These are phyloP conservation scores for Pelobates fuscus DNA, from an alignment of 2,113 vertebrate species.

Conservation along the genomic window DNA sequence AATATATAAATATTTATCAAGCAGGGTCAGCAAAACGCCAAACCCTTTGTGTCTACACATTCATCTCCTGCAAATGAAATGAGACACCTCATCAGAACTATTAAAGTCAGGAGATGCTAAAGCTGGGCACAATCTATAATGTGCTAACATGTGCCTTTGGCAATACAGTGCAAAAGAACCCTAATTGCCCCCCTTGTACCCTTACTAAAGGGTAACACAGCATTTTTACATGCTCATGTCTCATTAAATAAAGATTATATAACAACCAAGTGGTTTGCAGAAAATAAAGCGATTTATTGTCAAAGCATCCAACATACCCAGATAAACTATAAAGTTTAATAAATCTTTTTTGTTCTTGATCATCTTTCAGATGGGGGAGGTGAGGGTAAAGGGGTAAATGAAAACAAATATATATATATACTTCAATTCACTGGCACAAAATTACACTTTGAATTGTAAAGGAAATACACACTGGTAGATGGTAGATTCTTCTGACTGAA, in stretches of 20 bases:
- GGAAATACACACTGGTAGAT: conserved; percentile 70
- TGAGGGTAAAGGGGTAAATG: conserved; percentile 63
- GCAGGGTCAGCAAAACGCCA: conserved; percentile 27
- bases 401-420: conserved; percentile 85
- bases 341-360: conserved; percentile 70
- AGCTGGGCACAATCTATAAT: conserved; percentile 22
- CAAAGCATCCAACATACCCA: conserved; percentile 98
- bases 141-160: conserved; percentile 43
- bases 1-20: not conserved
- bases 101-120: conserved; percentile 42
- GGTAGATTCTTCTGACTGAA: conserved; percentile 81
- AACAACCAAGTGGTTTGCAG: conserved; percentile 71
- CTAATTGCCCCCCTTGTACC: not conserved
- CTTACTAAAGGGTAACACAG: no score
- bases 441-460: conserved; percentile 91
- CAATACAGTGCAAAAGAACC: conserved; percentile 2
- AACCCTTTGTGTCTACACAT: conserved; percentile 24
- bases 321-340: conserved; percentile 98
- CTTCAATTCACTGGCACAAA: conserved; percentile 90
- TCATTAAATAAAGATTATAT: conserved; percentile 40
- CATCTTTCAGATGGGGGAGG: not conserved
- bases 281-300: conserved; percentile 99
- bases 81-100: conserved; percentile 38
- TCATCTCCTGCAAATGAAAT: conserved; percentile 25
- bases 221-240: no score